A percentile compares a stretch with the other conserved stretches of the same genome.
Conservation (phyloP, 2,888 invertebrate species). For the Erebia ligea region DNA sequence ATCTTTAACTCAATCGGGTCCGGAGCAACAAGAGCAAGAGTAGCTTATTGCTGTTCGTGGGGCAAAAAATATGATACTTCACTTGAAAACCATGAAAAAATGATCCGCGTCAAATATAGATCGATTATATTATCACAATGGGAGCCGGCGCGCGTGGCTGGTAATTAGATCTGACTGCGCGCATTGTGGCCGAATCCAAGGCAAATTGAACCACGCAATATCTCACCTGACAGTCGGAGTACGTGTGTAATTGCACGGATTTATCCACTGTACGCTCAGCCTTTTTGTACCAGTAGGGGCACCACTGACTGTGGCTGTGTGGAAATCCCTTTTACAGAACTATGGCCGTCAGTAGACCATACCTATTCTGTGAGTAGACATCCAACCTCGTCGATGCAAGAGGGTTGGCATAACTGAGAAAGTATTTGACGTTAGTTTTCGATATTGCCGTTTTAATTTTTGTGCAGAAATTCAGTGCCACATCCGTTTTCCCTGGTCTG, state of each 20-base stretch:
- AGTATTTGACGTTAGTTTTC: too few relatives aligned
- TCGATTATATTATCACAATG: slow-evolving; percentile 59
- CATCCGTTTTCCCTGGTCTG: too few relatives aligned
- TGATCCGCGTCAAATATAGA: slow-evolving; percentile 49
- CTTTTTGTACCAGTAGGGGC: slow-evolving; percentile 60
- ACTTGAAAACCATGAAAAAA: slow-evolving; percentile 46
- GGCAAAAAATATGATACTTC: slow-evolving; percentile 46
- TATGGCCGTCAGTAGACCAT: too few relatives aligned
- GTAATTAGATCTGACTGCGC: slow-evolving; percentile 68
- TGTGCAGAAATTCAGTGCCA: too few relatives aligned
- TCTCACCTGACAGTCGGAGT: slow-evolving; percentile 62
- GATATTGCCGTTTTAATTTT: too few relatives aligned
- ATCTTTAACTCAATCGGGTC: slow-evolving; percentile 40
- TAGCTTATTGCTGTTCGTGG: slow-evolving; percentile 37
- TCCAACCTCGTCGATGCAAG: too few relatives aligned
- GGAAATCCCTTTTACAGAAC: too few relatives aligned
- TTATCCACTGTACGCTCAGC: slow-evolving; percentile 68
- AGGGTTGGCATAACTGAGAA: too few relatives aligned
- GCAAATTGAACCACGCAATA: slow-evolving; percentile 75
- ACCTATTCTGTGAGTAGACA: too few relatives aligned
- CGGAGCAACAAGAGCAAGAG: slow-evolving; percentile 37
- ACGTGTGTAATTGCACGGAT: slow-evolving; percentile 81
- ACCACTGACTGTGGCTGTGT: neutral
- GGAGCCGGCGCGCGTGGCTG: slow-evolving; percentile 56
- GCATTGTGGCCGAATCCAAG: slow-evolving; percentile 63